A percentile compares a stretch with the other conserved stretches of the same genome.
Conservation (phyloP, 2,113 vertebrate genomes). For the Anoplopoma fimbria region DNA sequence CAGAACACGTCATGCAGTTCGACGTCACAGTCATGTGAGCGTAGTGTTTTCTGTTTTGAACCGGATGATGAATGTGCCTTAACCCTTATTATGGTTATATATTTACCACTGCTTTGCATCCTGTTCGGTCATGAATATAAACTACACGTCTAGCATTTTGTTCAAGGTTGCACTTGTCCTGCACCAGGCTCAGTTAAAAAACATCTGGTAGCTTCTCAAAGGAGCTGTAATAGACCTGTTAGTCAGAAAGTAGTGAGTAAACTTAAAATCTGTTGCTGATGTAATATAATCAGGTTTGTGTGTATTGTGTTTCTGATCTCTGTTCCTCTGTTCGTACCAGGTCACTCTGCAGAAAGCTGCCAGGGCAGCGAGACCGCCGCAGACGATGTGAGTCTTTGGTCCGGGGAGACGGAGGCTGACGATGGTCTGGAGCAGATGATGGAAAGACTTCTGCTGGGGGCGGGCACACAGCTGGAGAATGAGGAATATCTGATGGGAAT, state of each 20-base stretch:
- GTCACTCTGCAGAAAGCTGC: slow-evolving; percentile 62
- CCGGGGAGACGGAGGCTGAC: slow-evolving; percentile 70
- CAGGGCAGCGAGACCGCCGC: slow-evolving; percentile 64
- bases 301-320: slow-evolving; percentile 4
- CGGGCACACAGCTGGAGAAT: slow-evolving; percentile 87
- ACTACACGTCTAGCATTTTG: neutral
- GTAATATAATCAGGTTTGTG: neutral
- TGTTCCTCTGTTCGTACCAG: slow-evolving; percentile 37
- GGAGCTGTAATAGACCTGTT: neutral
- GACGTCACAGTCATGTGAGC: neutral
- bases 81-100: neutral
- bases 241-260: neutral
- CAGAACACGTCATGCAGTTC: neutral
- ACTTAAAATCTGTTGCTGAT: neutral
- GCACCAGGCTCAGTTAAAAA: neutral
- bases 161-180: neutral
- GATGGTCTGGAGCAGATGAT: slow-evolving; percentile 84
- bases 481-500: slow-evolving; percentile 88
- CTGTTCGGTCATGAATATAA: neutral
- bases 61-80: neutral
- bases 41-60: neutral
- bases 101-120: slow-evolving; percentile 2
- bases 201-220: neutral
- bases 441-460: slow-evolving; percentile 80
- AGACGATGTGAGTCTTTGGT: slow-evolving; percentile 80